Evolutionary conservation across 1,140 invertebrate genomes (phyloP).

Genomic region (Oscheius sp.): DNA sequence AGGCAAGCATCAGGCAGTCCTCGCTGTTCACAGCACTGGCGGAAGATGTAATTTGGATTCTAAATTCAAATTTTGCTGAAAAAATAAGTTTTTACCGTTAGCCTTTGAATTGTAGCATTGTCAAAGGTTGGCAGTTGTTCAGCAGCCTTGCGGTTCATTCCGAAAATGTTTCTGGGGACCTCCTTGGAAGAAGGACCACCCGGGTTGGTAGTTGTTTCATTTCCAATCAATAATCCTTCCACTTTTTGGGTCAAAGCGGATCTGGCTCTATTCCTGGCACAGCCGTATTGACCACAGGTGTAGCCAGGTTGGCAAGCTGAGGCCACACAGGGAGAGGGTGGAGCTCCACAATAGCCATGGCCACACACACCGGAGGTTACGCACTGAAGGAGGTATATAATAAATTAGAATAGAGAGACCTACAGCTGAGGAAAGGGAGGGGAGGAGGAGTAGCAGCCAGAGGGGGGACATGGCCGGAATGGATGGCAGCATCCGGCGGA

Average conservation of each 20-base stretch:
- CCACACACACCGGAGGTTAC: constrained; percentile 26
- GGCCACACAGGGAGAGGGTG: constrained; percentile 12
- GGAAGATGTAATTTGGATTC: constrained; percentile 55
- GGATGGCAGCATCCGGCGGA: not conserved
- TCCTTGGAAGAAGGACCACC: constrained; percentile 8
- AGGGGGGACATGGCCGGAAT: not conserved
- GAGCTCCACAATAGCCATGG: constrained; percentile 24
- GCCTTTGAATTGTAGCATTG: not conserved
- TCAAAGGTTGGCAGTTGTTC: not conserved
- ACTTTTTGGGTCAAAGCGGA: constrained; percentile 29
- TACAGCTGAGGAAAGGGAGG: not conserved
- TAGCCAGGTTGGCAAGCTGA: constrained; percentile 36
- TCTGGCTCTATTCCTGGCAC: constrained; percentile 31
- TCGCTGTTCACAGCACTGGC: constrained; percentile 55
- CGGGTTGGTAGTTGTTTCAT: no score
- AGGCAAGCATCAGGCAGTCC: constrained; percentile 54
- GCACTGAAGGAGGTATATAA: constrained; percentile 8
- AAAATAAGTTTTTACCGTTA: constrained; percentile 9
- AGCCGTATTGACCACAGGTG: constrained; percentile 37
- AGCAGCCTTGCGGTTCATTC: not conserved
- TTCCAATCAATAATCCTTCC: constrained; percentile 3
- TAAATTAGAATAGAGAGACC: not conserved
- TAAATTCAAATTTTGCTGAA: constrained; percentile 5
- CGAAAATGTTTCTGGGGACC: not conserved
- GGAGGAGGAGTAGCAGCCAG: not conserved